These are phyloP conservation scores for Andrena hattorfiana DNA, from an alignment of 2,888 invertebrate genomes.

Conservation along the genomic window DNA sequence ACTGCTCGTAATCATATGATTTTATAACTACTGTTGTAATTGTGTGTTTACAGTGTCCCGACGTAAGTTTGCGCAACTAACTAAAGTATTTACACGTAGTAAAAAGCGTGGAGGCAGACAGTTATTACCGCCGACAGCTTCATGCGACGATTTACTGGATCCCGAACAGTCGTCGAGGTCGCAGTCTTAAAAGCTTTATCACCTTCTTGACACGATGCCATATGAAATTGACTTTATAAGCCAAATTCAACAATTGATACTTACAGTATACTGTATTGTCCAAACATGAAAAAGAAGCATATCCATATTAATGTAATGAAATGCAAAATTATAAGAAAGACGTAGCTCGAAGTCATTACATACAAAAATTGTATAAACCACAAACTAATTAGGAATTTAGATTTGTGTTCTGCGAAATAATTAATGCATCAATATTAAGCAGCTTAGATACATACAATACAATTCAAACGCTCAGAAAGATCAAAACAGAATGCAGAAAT, in stretches of 20 bases:
- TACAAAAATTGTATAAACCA: conserved; percentile 37
- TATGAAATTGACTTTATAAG: conserved; percentile 9
- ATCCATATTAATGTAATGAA: conserved; percentile 56
- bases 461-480: conserved; percentile 27
- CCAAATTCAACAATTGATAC: conserved; percentile 41
- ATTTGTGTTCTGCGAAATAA: conserved; percentile 21
- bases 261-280: conserved; percentile 50
- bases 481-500: conserved; percentile 31
- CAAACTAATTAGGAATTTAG: conserved; percentile 45
- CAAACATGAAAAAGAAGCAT: conserved; percentile 58
- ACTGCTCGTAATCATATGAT: neutral
- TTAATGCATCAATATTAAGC: conserved; percentile 15
- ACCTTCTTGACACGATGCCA: neutral
- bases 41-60: conserved; percentile 88
- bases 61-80: conserved; percentile 93
- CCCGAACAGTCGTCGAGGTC: conserved; percentile 82
- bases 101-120: conserved; percentile 83
- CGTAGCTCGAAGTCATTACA: conserved; percentile 18
- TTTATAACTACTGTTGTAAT: neutral
- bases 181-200: conserved; percentile 71
- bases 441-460: conserved; percentile 33
- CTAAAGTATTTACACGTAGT: conserved; percentile 90
- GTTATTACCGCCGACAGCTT: conserved; percentile 83
- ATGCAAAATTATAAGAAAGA: conserved; percentile 24
- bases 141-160: conserved; percentile 83